Conservation (phyloP, 1,140 invertebrate genomes). For the Meloidogyne exigua region DNA sequence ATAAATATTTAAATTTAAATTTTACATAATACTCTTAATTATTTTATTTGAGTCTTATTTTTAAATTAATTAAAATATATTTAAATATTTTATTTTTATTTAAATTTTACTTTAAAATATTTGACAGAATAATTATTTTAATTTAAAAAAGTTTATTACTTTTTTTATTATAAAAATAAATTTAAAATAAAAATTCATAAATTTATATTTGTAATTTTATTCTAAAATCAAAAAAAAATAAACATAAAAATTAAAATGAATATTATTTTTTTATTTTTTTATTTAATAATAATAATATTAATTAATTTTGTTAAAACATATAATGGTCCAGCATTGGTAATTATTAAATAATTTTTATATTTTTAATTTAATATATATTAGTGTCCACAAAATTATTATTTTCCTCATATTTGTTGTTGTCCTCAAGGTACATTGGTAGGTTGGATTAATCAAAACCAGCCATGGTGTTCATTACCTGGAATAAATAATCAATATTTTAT, state of each 20-base stretch:
- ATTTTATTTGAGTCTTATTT: too few species aligned
- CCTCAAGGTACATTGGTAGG: constrained; percentile 4
- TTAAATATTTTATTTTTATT: too few species aligned
- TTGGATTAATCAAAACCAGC: neutral
- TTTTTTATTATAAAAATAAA: neutral
- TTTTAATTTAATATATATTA: neutral
- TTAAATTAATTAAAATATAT: too few species aligned
- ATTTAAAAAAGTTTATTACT: neutral
- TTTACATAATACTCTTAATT: too few species aligned
- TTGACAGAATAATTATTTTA: neutral
- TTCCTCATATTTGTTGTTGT: neutral
- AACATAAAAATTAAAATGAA: neutral
- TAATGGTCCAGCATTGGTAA: neutral
- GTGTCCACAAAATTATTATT: constrained; percentile 5
- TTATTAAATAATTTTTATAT: neutral
- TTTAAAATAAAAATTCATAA: neutral
- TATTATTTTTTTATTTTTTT: neutral
- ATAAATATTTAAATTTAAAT: too few species aligned
- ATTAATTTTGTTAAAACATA: neutral
- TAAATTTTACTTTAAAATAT: neutral
- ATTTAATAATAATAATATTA: too few species aligned
- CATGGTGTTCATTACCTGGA: neutral
- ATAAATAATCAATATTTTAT: neutral
- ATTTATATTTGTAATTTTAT: neutral
- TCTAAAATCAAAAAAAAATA: neutral